Evolutionary conservation across 2,888 invertebrate species (phyloP), one percentile per base, ranked within the genome.

Genomic region (Leptura quadrifasciata): DNA sequence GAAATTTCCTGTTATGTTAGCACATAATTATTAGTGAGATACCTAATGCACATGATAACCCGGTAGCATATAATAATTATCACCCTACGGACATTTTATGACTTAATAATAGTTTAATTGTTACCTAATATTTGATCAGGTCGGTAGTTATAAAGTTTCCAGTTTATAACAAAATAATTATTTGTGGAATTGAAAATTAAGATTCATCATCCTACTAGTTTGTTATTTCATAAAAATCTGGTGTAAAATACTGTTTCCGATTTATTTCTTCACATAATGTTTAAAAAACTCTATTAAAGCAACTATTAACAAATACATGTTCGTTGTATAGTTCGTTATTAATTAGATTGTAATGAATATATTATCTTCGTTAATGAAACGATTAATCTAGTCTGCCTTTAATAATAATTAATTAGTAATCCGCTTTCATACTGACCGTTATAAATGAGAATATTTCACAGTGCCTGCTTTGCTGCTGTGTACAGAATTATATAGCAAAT

Each of bases 401-500:
- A 47, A 47, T 47, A 47, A n/a, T 47, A 47, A 47, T 47, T 39
- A 39, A 47, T 47, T 47, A n/a, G 17, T 47, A 47, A 47, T 47
- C 47, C 47, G 47, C 47, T 47, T n/a, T 15, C 47, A 47, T 15
- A 47, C 47, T 47, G 47, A 47, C 47, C 47, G 5, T 47, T 47
- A 47, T 47, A 47, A 47, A 47, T 47, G 47, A 47, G 47, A 47
- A 47, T 47, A 47, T 47, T 47, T 47, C 47, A 47, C 47, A 47
- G 47, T n/a, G 47, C n/a, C 47, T 47, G n/a, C 15, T n/a, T 15
- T 47, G 47, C 47, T 47, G n/a, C n/a, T 47, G 39, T 39, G n/a
- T 47, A 12, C n/a, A 47, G 0, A 47, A n/a, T n/a, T n/a, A 47
- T 15, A n/a, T 47, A n/a, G n/a, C 47, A 47, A 47, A 47, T 47